Base-by-base conservation (phyloP, 37 sponge, comb jelly and placozoan species). In the Beroe ovata region DNA sequence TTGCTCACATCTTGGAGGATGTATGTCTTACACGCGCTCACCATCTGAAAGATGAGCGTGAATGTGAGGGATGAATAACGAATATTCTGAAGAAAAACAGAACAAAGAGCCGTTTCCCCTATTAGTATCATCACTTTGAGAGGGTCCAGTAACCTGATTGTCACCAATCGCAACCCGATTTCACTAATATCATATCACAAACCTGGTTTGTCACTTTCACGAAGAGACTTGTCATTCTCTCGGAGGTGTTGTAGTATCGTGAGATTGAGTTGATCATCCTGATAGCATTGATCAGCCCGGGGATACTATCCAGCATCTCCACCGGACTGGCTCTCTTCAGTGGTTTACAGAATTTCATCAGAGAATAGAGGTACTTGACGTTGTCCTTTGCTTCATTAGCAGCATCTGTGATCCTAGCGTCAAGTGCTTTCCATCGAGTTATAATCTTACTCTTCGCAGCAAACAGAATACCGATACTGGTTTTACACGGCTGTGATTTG, bases 201-300 rank as follows among this genome's bases (percentile, higher is more conserved):
- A 62, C 69, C 69, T 66, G 69, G 16, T 64, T 64, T 1, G 64
- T 64, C 34, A 90, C 97, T 88, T 97, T 97, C 37, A 97, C 96
- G 71, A 97, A 95, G 61, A 97, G 92, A 28, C 96, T 95, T 16
- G 99, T 97, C 99, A 97, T 97, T 32, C 93, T 63, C 90, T 97
- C 99, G 35, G 96, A 93, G 47, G 99, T 94, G 93, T 97, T 97
- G 93, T 97, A 97, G 91, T 94, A 95, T 34, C 99, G 93, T 8
- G 99, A 97, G 92, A 95, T 95, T 72, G 93, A 94, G 92, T 97
- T 97, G 91, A 97, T 97, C 99, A 97, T 97, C 1, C 99, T 90
- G 64, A 97, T 94, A 58, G 99, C 95, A 81, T 95, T 95, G 90
- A 97, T 95, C 88, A 97, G 94, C n/a, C 99, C 99, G 18, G 99